Evolutionary conservation across 2,888 invertebrate genomes (phyloP).

Genomic region (Tachystola acroxantha): DNA sequence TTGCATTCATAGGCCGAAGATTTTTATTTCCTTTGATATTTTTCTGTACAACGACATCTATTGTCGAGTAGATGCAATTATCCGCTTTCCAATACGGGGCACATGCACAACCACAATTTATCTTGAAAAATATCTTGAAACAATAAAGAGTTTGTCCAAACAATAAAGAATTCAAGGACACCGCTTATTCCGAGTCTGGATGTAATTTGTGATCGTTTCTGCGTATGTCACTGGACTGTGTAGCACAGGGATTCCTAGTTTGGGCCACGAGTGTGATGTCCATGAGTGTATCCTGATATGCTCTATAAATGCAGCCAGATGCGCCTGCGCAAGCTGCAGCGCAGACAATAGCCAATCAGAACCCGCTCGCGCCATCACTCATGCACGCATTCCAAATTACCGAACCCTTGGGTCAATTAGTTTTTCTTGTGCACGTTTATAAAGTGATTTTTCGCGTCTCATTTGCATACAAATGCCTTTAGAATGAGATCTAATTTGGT

Average conservation of each 20-base stretch:
- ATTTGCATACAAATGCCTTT: slow-evolving; percentile 34
- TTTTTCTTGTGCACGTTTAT: slow-evolving; percentile 25
- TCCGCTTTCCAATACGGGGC: too few relatives aligned
- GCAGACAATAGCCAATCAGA: slow-evolving; percentile 64
- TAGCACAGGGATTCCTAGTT: too few relatives aligned
- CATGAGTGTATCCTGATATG: slow-evolving; percentile 9
- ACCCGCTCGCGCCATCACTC: slow-evolving; percentile 41
- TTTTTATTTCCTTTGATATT: slow-evolving; percentile 3
- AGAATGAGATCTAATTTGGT: slow-evolving; percentile 36
- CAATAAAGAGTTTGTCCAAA: too few relatives aligned
- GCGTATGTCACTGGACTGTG: too few relatives aligned
- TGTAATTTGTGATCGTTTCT: too few relatives aligned
- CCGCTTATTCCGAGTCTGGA: too few relatives aligned
- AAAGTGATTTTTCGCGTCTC: slow-evolving; percentile 11
- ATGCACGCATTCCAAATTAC: slow-evolving; percentile 43
- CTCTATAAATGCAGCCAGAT: too few relatives aligned
- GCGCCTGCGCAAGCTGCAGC: slow-evolving; percentile 43
- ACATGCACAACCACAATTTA: too few relatives aligned
- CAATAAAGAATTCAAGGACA: too few relatives aligned
- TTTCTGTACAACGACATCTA: slow-evolving; percentile 39
- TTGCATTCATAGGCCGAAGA: slow-evolving; percentile 6
- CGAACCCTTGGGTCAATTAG: slow-evolving; percentile 28
- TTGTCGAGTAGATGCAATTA: slow-evolving; percentile 19
- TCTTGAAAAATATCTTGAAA: too few relatives aligned
- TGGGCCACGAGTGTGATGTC: too few relatives aligned